Conservation (phyloP, 2,113 vertebrate species). For the Oreocharis arfaki region DNA sequence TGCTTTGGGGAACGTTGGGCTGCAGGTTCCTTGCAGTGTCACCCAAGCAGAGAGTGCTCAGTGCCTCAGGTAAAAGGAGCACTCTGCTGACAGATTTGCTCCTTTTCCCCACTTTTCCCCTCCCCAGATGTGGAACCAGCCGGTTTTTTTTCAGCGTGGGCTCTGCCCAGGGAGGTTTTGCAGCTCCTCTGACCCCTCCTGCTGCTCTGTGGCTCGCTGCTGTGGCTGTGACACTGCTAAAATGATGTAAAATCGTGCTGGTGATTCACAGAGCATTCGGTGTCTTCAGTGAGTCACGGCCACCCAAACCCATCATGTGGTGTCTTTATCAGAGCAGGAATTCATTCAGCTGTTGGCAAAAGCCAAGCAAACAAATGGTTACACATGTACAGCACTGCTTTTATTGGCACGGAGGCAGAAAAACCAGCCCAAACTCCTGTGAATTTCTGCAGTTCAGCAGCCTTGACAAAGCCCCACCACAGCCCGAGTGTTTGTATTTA, state of each 20-base stretch:
- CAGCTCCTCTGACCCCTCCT: background rate
- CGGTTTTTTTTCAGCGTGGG: background rate
- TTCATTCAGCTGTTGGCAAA: background rate
- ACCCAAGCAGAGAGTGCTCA: background rate
- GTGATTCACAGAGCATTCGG: background rate
- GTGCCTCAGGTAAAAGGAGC: no score
- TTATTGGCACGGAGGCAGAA: background rate
- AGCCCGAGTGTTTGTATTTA: background rate
- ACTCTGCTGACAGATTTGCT: accelerated
- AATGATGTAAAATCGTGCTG: accelerated
- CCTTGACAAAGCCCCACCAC: background rate
- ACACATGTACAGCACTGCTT: accelerated
- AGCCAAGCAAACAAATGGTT: background rate
- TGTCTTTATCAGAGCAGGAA: background rate
- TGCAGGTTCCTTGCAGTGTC: background rate
- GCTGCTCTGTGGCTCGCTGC: background rate
- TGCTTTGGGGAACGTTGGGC: background rate
- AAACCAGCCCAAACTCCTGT: background rate
- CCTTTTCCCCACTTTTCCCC: background rate
- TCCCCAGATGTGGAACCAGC: no score
- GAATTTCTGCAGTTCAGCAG: background rate
- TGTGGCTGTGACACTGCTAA: background rate
- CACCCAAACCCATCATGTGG: accelerated
- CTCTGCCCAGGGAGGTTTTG: background rate
- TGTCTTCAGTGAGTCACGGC: background rate